Evolutionary conservation across 2,797 vertebrate species (phyloP).

Genomic region (Prunella strophiata): DNA sequence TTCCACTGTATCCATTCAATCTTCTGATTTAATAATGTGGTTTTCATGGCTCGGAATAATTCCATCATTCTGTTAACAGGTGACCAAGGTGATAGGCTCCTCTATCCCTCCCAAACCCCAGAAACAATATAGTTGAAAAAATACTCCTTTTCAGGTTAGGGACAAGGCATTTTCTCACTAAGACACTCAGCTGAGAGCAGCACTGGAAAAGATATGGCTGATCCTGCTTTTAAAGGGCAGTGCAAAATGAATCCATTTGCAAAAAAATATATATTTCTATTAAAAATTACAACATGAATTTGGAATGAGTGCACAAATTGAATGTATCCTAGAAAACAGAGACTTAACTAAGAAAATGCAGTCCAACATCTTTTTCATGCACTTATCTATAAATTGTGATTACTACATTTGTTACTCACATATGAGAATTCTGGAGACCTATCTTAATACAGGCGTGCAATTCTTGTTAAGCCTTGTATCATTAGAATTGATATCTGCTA

Average conservation of each 20-base stretch:
- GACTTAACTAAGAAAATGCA: background rate
- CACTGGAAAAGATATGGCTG: background rate
- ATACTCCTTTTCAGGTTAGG: background rate
- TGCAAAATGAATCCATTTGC: background rate
- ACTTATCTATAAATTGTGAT: background rate
- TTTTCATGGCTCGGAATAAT: background rate
- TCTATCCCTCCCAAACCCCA: background rate
- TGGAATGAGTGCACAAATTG: background rate
- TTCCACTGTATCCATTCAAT: background rate
- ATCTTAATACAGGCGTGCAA: background rate
- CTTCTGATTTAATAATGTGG: background rate
- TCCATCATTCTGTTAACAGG: background rate
- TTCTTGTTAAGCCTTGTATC: background rate
- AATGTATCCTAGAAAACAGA: background rate
- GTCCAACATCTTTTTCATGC: background rate
- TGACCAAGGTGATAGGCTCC: background rate
- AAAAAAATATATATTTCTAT: background rate
- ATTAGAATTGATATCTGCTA: background rate
- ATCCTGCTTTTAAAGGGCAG: background rate
- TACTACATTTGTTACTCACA: background rate
- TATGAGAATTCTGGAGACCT: background rate
- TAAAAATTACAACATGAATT: background rate
- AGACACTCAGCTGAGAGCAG: background rate
- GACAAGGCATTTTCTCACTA: background rate
- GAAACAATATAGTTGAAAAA: background rate